These are phyloP conservation scores for Oligia fasciuncula DNA, from an alignment of 2,888 invertebrate genomes.

Conservation along the genomic window DNA sequence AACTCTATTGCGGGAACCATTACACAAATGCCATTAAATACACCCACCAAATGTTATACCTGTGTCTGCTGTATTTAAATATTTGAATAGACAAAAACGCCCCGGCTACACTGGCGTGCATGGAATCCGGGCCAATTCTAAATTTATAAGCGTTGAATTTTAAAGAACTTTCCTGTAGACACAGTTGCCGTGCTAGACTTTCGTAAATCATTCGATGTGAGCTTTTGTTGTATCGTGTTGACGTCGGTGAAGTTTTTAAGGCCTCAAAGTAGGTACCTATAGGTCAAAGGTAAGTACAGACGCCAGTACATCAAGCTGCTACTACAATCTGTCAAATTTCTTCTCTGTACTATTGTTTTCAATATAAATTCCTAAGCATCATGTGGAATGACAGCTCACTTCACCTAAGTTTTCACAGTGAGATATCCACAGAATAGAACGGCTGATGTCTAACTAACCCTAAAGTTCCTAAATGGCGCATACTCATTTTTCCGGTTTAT, in stretches of 20 bases:
- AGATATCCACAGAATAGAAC: no score
- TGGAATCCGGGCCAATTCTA: constrained; percentile 59
- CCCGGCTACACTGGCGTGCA: constrained; percentile 36
- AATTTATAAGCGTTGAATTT: constrained; percentile 68
- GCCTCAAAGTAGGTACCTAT: no score
- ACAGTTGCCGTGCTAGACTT: constrained; percentile 30
- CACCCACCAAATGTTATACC: constrained; percentile 18
- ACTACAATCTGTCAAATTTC: no score
- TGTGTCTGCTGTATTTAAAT: constrained; percentile 58
- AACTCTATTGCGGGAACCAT: constrained; percentile 36
- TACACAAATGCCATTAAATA: constrained; percentile 37
- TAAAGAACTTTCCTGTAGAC: constrained; percentile 52
- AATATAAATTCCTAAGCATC: no score
- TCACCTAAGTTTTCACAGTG: not conserved
- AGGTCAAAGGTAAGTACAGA: no score
- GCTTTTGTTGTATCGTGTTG: not conserved
- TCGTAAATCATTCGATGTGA: constrained; percentile 34
- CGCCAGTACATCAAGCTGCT: no score
- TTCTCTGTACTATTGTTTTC: no score
- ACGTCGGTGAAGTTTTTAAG: not conserved
- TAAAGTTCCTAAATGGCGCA: not conserved
- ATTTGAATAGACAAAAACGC: constrained; percentile 61
- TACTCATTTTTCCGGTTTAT: not conserved
- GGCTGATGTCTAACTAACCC: no score
- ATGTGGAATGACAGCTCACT: no score